A percentile compares a stretch with the other conserved stretches of the same genome.
phyloP scores from a whole-genome alignment of 2,888 invertebrate species.

The Calameuta pallipes region DNA sequence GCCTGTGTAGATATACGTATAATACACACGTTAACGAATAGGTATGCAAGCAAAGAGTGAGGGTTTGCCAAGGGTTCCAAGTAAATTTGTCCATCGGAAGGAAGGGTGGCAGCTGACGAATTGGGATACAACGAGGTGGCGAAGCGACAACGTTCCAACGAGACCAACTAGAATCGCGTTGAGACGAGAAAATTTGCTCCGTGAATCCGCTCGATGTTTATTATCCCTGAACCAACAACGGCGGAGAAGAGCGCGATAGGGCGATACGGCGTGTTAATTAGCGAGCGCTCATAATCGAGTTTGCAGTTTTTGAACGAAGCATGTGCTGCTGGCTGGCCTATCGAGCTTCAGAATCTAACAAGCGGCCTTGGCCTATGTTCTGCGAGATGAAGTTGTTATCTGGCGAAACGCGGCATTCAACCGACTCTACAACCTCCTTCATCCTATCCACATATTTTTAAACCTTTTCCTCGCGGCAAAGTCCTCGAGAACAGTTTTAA shows the following conservation, averaged over 20 bases:
- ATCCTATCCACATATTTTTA: neutral
- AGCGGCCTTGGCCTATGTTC: constrained; percentile 13
- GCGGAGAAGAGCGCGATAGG: constrained; percentile 24
- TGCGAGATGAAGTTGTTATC: constrained; percentile 25
- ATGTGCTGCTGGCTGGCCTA: constrained; percentile 8
- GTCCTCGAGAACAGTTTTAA: neutral
- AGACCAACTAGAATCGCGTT: neutral
- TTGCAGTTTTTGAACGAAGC: constrained; percentile 36
- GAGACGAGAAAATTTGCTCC: constrained; percentile 40
- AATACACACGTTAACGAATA: neutral
- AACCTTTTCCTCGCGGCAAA: neutral
- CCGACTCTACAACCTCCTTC: neutral
- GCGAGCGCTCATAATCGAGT: constrained; percentile 44
- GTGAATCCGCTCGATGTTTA: constrained; percentile 45
- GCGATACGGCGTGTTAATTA: constrained; percentile 44
- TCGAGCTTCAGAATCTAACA: constrained; percentile 25
- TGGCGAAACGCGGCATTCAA: constrained; percentile 12
- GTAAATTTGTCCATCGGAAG: neutral
- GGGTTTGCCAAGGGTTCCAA: neutral
- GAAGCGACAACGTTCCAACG: neutral
- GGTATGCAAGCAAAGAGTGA: neutral
- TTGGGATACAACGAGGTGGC: neutral
- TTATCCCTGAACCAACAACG: constrained; percentile 37
- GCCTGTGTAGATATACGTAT: neutral
- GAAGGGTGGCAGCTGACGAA: neutral